Evolutionary conservation across 2,888 invertebrate genomes (phyloP).

Genomic region (Lomographa bimaculata): DNA sequence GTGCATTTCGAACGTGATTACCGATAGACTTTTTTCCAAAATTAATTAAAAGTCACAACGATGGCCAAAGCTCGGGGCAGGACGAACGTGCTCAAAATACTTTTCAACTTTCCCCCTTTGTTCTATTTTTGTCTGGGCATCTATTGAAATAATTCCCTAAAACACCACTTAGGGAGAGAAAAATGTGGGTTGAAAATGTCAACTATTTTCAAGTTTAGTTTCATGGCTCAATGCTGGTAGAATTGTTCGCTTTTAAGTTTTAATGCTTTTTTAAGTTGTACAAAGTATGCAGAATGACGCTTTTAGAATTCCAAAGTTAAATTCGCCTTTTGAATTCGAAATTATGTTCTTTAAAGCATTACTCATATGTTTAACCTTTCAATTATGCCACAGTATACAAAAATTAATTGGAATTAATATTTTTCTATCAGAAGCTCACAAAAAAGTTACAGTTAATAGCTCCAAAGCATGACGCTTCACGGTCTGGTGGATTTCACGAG

Average conservation of each 20-base stretch:
- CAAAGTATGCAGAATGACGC: too few species aligned
- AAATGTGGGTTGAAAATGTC: slow-evolving; percentile 4
- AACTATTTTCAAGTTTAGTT: slow-evolving; percentile 6
- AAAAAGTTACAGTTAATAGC: slow-evolving; percentile 46
- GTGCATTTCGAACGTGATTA: slow-evolving; percentile 52
- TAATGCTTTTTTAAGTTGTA: not conserved
- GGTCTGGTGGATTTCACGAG: slow-evolving; percentile 32
- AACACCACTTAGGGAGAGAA: slow-evolving; percentile 27
- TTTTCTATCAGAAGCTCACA: too few species aligned
- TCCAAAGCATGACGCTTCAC: slow-evolving; percentile 47
- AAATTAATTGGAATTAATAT: too few species aligned
- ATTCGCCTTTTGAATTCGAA: too few species aligned
- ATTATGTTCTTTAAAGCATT: too few species aligned
- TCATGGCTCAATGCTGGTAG: slow-evolving; percentile 1
- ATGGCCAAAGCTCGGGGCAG: slow-evolving; percentile 45
- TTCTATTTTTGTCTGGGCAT: slow-evolving; percentile 56
- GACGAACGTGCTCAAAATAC: slow-evolving; percentile 75
- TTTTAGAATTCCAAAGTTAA: too few species aligned
- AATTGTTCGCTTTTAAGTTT: slow-evolving; percentile 1
- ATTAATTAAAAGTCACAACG: slow-evolving; percentile 71
- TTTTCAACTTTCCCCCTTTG: slow-evolving; percentile 54
- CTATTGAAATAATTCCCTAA: slow-evolving; percentile 36
- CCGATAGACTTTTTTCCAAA: slow-evolving; percentile 62
- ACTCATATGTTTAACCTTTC: too few species aligned
- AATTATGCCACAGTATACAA: too few species aligned